Percentiles rank a stretch among this genome's conserved stretches.
These are phyloP conservation scores for Yoshiicerus persimilis DNA, from an alignment of 1,140 invertebrate genomes.

Conservation along the genomic window DNA sequence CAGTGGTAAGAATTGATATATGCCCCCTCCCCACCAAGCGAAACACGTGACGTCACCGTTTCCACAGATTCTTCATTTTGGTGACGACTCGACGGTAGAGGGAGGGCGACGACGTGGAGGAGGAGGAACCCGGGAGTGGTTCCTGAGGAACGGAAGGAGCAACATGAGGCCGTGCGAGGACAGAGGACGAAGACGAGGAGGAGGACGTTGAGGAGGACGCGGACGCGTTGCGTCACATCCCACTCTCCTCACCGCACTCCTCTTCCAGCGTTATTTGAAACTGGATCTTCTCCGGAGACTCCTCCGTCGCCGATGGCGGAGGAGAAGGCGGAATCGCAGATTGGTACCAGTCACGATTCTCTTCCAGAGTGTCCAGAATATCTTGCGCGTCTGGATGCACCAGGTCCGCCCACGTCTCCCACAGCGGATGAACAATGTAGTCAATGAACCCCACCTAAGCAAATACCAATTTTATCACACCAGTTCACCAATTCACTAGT, in stretches of 20 bases:
- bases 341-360: constrained; percentile 97
- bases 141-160: constrained; percentile 14
- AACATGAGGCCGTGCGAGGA: neutral
- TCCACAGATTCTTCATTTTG: constrained; percentile 41
- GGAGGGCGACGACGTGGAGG: constrained; percentile 24
- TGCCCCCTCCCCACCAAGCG: too few relatives aligned
- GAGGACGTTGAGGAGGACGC: neutral
- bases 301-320: constrained; percentile 43
- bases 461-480: too few relatives aligned
- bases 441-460: constrained; percentile 96
- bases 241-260: constrained; percentile 62
- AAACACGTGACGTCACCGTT: constrained; percentile 37
- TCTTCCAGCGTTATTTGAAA: constrained; percentile 82
- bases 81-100: constrained; percentile 40
- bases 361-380: constrained; percentile 94
- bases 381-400: constrained; percentile 98
- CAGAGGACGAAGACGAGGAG: neutral
- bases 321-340: constrained; percentile 67
- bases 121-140: neutral
- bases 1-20: too few relatives aligned
- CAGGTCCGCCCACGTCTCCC: constrained; percentile 99
- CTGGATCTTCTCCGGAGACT: constrained; percentile 41
- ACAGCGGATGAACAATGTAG: constrained; percentile 98
- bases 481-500: too few relatives aligned
- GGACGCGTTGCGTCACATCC: constrained; percentile 60